phyloP scores from a whole-genome alignment of 1,140 invertebrate genomes.

The Nasonia giraulti region DNA sequence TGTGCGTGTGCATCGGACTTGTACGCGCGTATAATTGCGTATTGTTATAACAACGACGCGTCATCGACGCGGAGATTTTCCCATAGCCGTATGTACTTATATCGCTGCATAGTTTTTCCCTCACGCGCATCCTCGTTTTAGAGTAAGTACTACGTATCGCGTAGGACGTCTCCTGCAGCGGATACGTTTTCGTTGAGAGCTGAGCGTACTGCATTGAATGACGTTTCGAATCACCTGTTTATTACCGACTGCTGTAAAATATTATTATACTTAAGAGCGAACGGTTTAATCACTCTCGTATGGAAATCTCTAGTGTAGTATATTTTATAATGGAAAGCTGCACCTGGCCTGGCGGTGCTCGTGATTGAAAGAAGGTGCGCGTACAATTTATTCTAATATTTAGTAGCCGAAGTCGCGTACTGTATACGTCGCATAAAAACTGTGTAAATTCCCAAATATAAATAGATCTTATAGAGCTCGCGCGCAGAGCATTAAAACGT shows the following conservation, averaged over 20 bases:
- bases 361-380: neutral
- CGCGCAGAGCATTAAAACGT: too few relatives aligned
- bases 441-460: too few relatives aligned
- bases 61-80: conserved; percentile 60
- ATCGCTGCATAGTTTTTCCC: conserved; percentile 57
- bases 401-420: neutral
- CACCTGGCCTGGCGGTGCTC: neutral
- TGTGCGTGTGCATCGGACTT: conserved; percentile 12
- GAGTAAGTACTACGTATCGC: neutral
- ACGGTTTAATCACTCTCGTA: neutral
- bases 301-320: neutral
- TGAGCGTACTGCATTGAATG: neutral
- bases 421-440: neutral
- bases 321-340: neutral
- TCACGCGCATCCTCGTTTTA: conserved; percentile 48
- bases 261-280: neutral
- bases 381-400: neutral
- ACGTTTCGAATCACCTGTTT: conserved; percentile 5
- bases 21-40: conserved; percentile 52
- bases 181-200: neutral
- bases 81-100: conserved; percentile 55
- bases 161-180: neutral
- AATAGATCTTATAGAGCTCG: too few relatives aligned
- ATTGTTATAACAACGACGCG: conserved; percentile 15
- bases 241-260: neutral